phyloP scores from a whole-genome alignment of 2,113 vertebrate species.

The Menura novaehollandiae region DNA sequence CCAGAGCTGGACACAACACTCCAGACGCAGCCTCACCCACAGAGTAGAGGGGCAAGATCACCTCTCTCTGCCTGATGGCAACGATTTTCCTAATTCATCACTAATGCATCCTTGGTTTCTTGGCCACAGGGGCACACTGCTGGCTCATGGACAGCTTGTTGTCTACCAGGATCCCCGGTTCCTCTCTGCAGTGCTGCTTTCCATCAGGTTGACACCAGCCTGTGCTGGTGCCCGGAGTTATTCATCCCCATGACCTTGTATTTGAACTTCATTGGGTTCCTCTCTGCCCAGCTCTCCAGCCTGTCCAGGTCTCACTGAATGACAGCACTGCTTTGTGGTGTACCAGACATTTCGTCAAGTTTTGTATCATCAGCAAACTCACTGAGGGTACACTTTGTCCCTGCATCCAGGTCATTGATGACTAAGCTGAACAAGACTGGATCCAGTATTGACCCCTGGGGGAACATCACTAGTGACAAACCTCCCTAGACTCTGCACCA shows the following conservation, averaged over 20 bases:
- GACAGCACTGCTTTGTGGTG: neutral
- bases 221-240: neutral
- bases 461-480: neutral
- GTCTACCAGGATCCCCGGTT: neutral
- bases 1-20: neutral
- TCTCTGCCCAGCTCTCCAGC: neutral
- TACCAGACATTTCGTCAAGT: neutral
- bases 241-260: neutral
- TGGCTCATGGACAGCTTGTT: neutral
- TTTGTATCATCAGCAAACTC: neutral
- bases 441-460: neutral
- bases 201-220: neutral
- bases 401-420: neutral
- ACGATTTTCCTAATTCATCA: neutral
- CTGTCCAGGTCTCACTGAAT: neutral
- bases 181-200: neutral
- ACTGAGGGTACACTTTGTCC: neutral
- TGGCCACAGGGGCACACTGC: neutral
- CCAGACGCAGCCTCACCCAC: accelerated
- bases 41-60: too few species aligned
- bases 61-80: neutral
- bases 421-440: neutral
- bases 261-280: neutral
- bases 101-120: neutral
- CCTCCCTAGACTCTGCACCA: too few species aligned